A percentile compares a stretch with the other conserved stretches of the same genome.
phyloP scores from a whole-genome alignment of 2,113 vertebrate species.

The Microcebus ravelobensis region DNA sequence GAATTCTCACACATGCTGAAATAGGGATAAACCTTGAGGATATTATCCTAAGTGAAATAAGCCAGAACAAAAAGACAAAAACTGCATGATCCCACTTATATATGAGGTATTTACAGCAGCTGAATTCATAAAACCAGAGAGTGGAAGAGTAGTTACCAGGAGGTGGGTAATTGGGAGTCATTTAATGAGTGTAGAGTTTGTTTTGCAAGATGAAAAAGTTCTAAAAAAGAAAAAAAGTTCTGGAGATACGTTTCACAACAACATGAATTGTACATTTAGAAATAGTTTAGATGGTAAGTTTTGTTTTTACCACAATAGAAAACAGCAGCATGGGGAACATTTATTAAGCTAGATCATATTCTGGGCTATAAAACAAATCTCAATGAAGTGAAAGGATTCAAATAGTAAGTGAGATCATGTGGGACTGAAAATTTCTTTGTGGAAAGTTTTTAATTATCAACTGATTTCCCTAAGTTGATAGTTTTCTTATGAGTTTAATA shows the following conservation, averaged over 20 bases:
- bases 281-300: background rate
- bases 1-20: background rate
- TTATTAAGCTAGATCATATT: background rate
- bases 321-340: background rate
- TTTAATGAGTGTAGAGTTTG: background rate
- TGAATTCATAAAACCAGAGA: background rate
- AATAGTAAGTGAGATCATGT: background rate
- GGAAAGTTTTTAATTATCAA: background rate
- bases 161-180: background rate
- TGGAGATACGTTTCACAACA: background rate
- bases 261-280: background rate
- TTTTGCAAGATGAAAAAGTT: background rate
- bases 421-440: background rate
- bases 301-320: background rate
- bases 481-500: background rate
- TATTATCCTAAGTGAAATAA: background rate
- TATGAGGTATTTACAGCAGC: background rate
- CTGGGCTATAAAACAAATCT: background rate
- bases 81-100: background rate
- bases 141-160: background rate
- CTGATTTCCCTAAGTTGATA: background rate
- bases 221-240: background rate
- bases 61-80: background rate
- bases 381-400: background rate
- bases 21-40: background rate